These are phyloP conservation scores for Macaria notata DNA, from an alignment of 2,888 invertebrate genomes.

Conservation along the genomic window DNA sequence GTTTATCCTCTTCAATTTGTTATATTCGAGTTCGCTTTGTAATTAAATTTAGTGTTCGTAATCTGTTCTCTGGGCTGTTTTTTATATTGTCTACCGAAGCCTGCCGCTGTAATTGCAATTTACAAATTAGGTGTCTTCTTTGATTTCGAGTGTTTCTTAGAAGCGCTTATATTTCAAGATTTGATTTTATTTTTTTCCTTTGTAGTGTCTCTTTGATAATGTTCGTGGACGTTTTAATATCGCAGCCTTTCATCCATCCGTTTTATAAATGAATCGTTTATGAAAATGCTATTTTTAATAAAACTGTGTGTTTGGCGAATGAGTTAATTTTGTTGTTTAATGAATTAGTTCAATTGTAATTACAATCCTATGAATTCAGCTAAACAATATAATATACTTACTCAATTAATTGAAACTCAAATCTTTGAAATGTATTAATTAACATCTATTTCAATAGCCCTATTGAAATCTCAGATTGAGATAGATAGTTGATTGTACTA, in stretches of 20 bases:
- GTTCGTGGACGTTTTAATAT: conserved; percentile 39
- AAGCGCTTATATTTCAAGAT: conserved; percentile 59
- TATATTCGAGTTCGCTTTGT: conserved; percentile 79
- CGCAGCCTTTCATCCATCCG: conserved; percentile 22
- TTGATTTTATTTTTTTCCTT: conserved; percentile 58
- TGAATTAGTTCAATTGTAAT: too few relatives aligned
- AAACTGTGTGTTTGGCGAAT: too few relatives aligned
- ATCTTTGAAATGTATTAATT: too few relatives aligned
- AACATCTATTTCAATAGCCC: too few relatives aligned
- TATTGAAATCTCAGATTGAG: too few relatives aligned
- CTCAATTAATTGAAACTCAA: too few relatives aligned
- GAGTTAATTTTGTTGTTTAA: too few relatives aligned
- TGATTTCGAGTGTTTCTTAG: conserved; percentile 62
- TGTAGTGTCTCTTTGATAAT: conserved; percentile 54
- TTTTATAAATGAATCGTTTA: conserved; percentile 44
- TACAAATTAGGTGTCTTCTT: conserved; percentile 75
- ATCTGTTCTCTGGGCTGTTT: conserved; percentile 70
- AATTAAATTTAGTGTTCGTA: conserved; percentile 81
- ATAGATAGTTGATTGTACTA: too few relatives aligned
- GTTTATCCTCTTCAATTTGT: conserved; percentile 81
- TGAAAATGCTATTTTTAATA: conserved; percentile 29
- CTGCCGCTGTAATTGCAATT: conserved; percentile 76
- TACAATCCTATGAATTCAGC: too few relatives aligned
- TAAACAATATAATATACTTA: too few relatives aligned
- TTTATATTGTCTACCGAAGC: conserved; percentile 53